Evolutionary conservation across 2,888 invertebrate genomes (phyloP).

Genomic region (Cephus sareptanus): DNA sequence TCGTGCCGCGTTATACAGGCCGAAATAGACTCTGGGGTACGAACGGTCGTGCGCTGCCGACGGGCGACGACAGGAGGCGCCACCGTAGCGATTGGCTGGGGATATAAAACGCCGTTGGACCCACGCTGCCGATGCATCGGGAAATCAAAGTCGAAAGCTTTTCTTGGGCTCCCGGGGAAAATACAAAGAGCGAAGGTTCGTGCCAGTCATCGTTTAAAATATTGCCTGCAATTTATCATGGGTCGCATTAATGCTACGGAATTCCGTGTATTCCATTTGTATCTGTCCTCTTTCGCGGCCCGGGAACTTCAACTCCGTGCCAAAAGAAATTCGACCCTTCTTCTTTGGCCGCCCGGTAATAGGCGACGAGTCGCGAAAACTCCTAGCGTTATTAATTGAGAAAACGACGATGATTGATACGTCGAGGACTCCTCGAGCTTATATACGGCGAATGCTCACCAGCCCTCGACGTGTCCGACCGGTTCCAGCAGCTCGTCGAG

Average conservation of each 20-base stretch:
- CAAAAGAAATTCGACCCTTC: slow-evolving; percentile 5
- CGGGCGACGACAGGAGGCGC: neutral
- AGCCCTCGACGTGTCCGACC: neutral
- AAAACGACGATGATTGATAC: neutral
- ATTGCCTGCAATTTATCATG: slow-evolving; percentile 59
- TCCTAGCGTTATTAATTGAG: slow-evolving; percentile 5
- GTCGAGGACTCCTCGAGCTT: neutral
- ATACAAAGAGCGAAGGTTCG: slow-evolving; percentile 45
- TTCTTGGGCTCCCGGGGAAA: slow-evolving; percentile 38
- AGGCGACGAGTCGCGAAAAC: slow-evolving; percentile 2
- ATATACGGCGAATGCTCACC: neutral
- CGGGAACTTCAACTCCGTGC: slow-evolving; percentile 16
- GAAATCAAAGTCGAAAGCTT: slow-evolving; percentile 2
- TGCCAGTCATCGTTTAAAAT: slow-evolving; percentile 59
- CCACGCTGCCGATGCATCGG: neutral
- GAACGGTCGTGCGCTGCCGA: neutral
- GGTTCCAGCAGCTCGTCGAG: neutral
- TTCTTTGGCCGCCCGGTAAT: slow-evolving; percentile 4
- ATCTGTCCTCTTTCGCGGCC: slow-evolving; percentile 50
- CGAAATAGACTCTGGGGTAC: too few species aligned
- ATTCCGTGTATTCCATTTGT: slow-evolving; percentile 61
- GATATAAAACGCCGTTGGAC: too few species aligned
- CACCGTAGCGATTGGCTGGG: neutral
- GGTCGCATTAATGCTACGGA: slow-evolving; percentile 56
- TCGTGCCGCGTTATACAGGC: neutral